Base-by-base conservation (phyloP, 2,888 invertebrate genomes). In the Tillus elongatus region DNA sequence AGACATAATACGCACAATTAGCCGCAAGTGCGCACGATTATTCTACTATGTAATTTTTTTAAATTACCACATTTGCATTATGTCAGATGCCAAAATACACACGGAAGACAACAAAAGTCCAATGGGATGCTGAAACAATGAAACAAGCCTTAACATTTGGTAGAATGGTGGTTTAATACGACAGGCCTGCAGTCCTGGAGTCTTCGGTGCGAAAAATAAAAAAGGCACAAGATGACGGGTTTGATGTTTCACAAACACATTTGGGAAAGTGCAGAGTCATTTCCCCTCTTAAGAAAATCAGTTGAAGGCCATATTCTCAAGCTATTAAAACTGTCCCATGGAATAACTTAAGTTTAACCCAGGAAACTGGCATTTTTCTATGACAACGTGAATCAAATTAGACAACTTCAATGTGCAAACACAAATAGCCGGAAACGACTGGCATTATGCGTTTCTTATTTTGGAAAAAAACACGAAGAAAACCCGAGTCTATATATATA, bases 401-500 rank as follows among this genome's bases (percentile, higher is more conserved):
- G 36, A 39, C 14, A 39, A 36, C 24, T 39, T 39, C 28, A 39
- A 37, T 26, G 34, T 29, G 4, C 19, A 36, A 30, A 31, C 36
- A 30, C 8, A 39, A 39, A 36, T 37, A 30, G 33, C 33, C 12
- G 40, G 37, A 4, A 28, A 31, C n/a, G 39, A 39, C 15, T 39
- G 24, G 39, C 19, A 33, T 33, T 33, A 19, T 10, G 10, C 28
- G 4, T 19, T 19, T n/a, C 24, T 19, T n/a, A 19, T 8, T 6
- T n/a, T n/a, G 6, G n/a, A n/a, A 19, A n/a, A 19, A 8, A 19
- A 19, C 24, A n/a, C 24, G 6, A 19, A 19, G 24, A 19, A 19
- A 19, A 19, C 24, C 24, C 6, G 24, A 19, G n/a, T n/a, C 24
- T 8, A 19, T n/a, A 8, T 11, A 13, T 14, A 35, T 8, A 19